Evolutionary conservation across 1,140 invertebrate genomes (phyloP).

Genomic region (Nautilus pompilius): DNA sequence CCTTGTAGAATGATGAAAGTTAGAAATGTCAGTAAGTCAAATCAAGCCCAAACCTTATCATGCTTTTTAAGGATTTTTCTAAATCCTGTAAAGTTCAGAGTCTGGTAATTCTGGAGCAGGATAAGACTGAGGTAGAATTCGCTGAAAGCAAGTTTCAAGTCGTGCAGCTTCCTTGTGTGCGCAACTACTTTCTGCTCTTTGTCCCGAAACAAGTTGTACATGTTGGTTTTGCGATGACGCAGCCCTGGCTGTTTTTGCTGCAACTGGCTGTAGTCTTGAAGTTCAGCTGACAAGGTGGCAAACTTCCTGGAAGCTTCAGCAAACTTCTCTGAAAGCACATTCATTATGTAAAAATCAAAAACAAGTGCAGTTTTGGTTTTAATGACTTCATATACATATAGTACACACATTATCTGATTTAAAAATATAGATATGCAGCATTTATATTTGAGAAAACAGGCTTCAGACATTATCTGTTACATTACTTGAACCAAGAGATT

Average conservation of each 20-base stretch:
- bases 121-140: constrained; percentile 99
- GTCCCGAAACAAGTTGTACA: constrained; percentile 21
- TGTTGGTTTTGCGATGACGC: constrained; percentile 20
- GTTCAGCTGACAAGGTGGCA: constrained; percentile 83
- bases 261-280: constrained; percentile 55
- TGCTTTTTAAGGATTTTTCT: constrained; percentile 99
- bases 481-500: too few relatives aligned
- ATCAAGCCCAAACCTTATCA: constrained; percentile 91
- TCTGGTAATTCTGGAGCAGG: constrained; percentile 75
- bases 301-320: constrained; percentile 95
- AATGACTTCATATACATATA: neutral
- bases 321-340: constrained; percentile 94
- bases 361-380: neutral
- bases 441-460: too few relatives aligned
- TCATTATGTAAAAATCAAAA: constrained; percentile 26
- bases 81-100: constrained; percentile 98
- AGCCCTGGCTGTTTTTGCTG: constrained; percentile 30
- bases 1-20: too few relatives aligned
- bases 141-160: constrained; percentile 96
- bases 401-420: too few relatives aligned
- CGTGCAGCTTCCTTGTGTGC: constrained; percentile 61
- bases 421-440: neutral
- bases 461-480: too few relatives aligned
- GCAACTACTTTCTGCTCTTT: constrained; percentile 30
- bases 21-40: too few relatives aligned